Percentiles rank a stretch among this genome's conserved stretches.
phyloP scores from a whole-genome alignment of 2,113 vertebrate genomes.

The Dunckerocampus dactyliophorus region DNA sequence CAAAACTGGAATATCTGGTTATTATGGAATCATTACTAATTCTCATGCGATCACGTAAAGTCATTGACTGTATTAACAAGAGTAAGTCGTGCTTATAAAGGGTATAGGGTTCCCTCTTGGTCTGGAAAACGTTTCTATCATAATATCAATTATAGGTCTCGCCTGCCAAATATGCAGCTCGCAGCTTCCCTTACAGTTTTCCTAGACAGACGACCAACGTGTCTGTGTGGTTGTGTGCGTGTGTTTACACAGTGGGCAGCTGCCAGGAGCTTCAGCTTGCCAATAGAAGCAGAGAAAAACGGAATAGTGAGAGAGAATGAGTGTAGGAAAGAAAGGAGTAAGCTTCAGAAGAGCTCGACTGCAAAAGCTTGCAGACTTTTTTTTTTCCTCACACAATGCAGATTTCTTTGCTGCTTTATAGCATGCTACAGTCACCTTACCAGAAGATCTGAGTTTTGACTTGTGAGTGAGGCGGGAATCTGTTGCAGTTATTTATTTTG shows the following conservation, averaged over 20 bases:
- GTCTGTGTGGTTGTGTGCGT: constrained; percentile 25
- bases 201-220: constrained; percentile 23
- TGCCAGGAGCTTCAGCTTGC: constrained; percentile 54
- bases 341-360: constrained; percentile 14
- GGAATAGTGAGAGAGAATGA: constrained; percentile 17
- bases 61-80: constrained; percentile 43
- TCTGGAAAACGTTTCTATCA: constrained; percentile 53
- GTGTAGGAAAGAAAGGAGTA: constrained; percentile 23
- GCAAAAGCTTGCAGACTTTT: constrained; percentile 4
- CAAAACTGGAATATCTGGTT: constrained; percentile 22
- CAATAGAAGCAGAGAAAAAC: constrained; percentile 25
- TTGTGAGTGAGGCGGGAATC: constrained; percentile 5
- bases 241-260: constrained; percentile 58
- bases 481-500: constrained; percentile 11
- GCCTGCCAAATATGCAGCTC: constrained; percentile 60
- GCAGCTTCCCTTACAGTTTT: constrained; percentile 53
- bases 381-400: constrained; percentile 5
- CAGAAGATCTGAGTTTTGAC: constrained; percentile 9
- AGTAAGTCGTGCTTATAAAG: constrained; percentile 40
- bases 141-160: constrained; percentile 66
- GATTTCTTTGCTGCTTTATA: constrained; percentile 2
- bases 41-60: constrained; percentile 1
- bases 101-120: constrained; percentile 34
- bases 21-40: background rate
- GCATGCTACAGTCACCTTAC: constrained; percentile 3